Conservation (phyloP, 2,797 vertebrate species). For the Chiroxiphia lanceolata region DNA sequence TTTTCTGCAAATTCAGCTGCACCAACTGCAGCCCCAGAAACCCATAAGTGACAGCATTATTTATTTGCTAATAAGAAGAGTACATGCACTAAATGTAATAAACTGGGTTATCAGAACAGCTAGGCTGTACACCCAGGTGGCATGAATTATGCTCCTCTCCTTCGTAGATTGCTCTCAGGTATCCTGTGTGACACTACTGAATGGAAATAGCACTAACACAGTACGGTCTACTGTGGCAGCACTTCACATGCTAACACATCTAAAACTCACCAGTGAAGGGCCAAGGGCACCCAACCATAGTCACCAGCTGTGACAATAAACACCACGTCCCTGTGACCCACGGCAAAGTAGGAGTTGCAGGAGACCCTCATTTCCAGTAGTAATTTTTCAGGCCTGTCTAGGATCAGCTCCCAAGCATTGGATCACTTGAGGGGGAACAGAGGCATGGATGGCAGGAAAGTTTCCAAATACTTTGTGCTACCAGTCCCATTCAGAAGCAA, state of each 20-base stretch:
- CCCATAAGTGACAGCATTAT: background rate
- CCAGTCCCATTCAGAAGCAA: background rate
- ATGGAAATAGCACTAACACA: background rate
- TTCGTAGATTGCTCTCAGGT: fast-evolving
- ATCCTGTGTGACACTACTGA: background rate
- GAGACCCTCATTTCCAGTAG: background rate
- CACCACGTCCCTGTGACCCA: background rate
- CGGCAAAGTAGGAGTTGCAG: fast-evolving
- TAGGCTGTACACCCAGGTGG: background rate
- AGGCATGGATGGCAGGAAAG: background rate
- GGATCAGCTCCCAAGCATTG: background rate
- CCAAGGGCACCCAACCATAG: background rate
- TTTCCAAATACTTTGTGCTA: background rate
- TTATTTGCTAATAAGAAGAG: background rate
- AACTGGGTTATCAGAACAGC: background rate
- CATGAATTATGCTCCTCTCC: background rate
- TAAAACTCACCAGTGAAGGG: background rate
- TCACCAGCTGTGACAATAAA: background rate
- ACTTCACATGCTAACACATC: background rate
- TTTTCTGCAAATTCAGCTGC: background rate
- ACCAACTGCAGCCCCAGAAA: background rate
- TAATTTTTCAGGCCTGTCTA: background rate
- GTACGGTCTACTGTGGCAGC: background rate
- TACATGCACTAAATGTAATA: background rate
- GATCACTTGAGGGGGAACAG: background rate